Percentiles rank a stretch among this genome's conserved stretches.
These are phyloP conservation scores for Chymomyza fuscimana DNA, from an alignment of 2,888 invertebrate genomes.

Conservation along the genomic window DNA sequence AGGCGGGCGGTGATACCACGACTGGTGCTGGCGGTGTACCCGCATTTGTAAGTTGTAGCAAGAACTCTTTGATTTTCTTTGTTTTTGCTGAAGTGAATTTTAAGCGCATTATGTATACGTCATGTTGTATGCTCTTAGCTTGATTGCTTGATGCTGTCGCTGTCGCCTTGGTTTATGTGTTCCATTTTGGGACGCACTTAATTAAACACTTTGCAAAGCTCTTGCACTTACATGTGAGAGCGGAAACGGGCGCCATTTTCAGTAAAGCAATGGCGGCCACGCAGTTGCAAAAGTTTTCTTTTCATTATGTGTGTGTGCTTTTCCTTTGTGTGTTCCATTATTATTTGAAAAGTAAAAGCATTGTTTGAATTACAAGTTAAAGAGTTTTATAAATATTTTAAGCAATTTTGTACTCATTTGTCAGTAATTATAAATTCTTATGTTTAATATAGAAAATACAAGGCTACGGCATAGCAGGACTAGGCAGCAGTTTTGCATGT, in stretches of 20 bases:
- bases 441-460: not conserved
- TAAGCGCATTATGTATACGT: not conserved
- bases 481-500: no score
- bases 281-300: conserved; percentile 32
- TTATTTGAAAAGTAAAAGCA: conserved; percentile 1
- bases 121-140: conserved; percentile 7
- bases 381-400: conserved; percentile 2
- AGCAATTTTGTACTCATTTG: not conserved
- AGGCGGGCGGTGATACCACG: conserved; percentile 93
- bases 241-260: conserved; percentile 23
- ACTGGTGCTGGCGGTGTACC: conserved; percentile 92
- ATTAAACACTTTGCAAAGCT: conserved; percentile 47
- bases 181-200: conserved; percentile 40
- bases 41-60: conserved; percentile 86
- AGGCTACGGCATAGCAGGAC: not conserved
- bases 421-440: not conserved
- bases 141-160: conserved; percentile 6
- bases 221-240: conserved; percentile 2
- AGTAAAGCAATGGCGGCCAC: conserved; percentile 22
- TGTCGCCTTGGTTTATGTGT: not conserved
- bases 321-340: not conserved
- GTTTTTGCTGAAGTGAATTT: not conserved
- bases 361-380: not conserved
- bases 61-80: conserved; percentile 1
- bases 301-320: conserved; percentile 1